Conservation (phyloP, 2,888 invertebrate species). For the Heterodera filipjevi region DNA sequence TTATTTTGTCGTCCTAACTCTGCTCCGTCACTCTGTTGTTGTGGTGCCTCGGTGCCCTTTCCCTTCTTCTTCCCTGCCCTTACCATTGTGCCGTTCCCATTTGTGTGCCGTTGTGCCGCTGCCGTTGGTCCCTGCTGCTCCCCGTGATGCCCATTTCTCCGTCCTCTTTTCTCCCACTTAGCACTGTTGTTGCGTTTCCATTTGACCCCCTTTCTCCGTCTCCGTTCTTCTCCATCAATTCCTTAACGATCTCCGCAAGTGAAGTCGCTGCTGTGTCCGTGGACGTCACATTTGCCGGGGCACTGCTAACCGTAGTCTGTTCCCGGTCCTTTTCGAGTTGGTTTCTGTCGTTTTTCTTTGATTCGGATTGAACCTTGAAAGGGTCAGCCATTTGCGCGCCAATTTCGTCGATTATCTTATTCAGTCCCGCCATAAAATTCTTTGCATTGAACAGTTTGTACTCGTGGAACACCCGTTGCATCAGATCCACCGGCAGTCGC, state of each 20-base stretch:
- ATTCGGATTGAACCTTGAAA: slow-evolving; percentile 43
- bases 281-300: background rate
- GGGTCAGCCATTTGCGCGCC: slow-evolving; percentile 57
- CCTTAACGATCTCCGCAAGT: slow-evolving; percentile 14
- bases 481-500: slow-evolving; percentile 52
- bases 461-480: slow-evolving; percentile 52
- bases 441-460: slow-evolving; percentile 60
- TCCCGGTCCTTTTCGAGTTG: background rate
- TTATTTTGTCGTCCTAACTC: background rate
- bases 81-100: slow-evolving; percentile 10
- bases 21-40: background rate
- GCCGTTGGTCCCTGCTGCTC: background rate
- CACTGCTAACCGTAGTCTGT: background rate
- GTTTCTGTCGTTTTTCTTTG: slow-evolving; percentile 32
- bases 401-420: slow-evolving; percentile 61
- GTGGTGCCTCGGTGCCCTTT: background rate
- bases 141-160: background rate
- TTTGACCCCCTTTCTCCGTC: slow-evolving; percentile 8
- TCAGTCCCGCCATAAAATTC: slow-evolving; percentile 63
- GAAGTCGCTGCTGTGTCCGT: slow-evolving; percentile 22
- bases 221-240: slow-evolving; percentile 9
- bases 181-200: background rate
- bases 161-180: background rate
- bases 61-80: background rate
- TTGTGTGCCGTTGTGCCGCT: background rate